Base-by-base conservation (phyloP, 1,140 invertebrate species). In the Lutraria rhynchaena region DNA sequence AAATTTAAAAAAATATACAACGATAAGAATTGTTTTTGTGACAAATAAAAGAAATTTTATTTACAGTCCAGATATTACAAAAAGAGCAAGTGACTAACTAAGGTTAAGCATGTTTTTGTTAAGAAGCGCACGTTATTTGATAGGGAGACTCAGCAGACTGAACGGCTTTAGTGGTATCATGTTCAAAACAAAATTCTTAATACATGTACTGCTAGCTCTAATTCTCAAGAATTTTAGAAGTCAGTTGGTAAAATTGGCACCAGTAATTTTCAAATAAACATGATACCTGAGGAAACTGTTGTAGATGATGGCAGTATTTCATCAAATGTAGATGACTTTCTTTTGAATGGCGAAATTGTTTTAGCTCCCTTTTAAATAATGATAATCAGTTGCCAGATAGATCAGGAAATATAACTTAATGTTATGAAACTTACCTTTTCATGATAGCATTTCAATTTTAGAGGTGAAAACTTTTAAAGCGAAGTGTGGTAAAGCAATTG, bases 31-130 rank as follows among this genome's bases (percentile, higher is more conserved):
- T n/a, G n/a, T n/a, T n/a, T n/a, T n/a, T n/a, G n/a, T n/a, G n/a
- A n/a, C n/a, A n/a, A n/a, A n/a, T n/a, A n/a, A n/a, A n/a, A n/a
- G n/a, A n/a, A n/a, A n/a, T n/a, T n/a, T n/a, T n/a, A n/a, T n/a
- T n/a, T n/a, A n/a, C n/a, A n/a, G n/a, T n/a, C n/a, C n/a, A n/a
- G n/a, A n/a, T n/a, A n/a, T n/a, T n/a, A n/a, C n/a, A n/a, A n/a
- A n/a, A n/a, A n/a, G n/a, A n/a, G n/a, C n/a, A n/a, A n/a, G n/a
- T n/a, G n/a, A n/a, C n/a, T n/a, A n/a, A n/a, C n/a, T n/a, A n/a
- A n/a, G n/a, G n/a, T n/a, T n/a, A 76, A 53, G 51, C 19, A 58
- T 65, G 37, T 46, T 33, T 76, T 63, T 76, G 74, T 65, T 51
- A 29, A 31, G 11, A 63, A 17, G 17, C 27, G 74, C 19, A 76